Percentiles rank a stretch among this genome's conserved stretches.
These are phyloP conservation scores for Oscarella lobularis DNA, from an alignment of 37 sponge, comb jelly and placozoan species.

Conservation along the genomic window DNA sequence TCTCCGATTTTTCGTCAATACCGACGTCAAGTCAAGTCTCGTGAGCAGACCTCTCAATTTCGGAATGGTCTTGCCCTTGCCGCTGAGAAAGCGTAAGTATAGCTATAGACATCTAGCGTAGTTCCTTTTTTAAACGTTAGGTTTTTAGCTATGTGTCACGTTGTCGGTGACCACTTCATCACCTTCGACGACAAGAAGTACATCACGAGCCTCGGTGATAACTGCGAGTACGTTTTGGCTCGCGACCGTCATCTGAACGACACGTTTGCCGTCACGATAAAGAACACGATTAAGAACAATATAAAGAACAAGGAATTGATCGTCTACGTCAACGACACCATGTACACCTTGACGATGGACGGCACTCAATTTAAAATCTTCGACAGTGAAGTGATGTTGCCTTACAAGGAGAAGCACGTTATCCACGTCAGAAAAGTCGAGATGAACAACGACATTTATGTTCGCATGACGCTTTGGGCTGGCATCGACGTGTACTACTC, in stretches of 20 bases:
- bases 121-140: no score
- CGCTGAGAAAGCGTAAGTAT: neutral
- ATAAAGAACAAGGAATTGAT: neutral
- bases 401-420: neutral
- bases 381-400: neutral
- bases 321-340: neutral
- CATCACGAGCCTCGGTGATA: neutral
- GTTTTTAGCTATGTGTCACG: conserved; percentile 1
- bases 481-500: neutral
- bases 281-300: neutral
- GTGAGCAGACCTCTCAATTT: neutral
- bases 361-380: neutral
- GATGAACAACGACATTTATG: neutral
- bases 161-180: neutral
- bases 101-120: no score
- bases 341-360: neutral
- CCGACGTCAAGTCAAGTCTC: neutral
- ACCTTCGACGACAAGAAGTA: neutral
- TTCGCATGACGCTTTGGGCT: neutral
- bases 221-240: conserved; percentile 1
- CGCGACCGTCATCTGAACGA: neutral
- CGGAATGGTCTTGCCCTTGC: neutral
- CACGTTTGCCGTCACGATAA: neutral
- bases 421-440: neutral
- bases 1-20: neutral